Evolutionary conservation across 1,140 invertebrate species (phyloP), one percentile per base, ranked within the genome.

Genomic region (Cryptotermes secundus): DNA sequence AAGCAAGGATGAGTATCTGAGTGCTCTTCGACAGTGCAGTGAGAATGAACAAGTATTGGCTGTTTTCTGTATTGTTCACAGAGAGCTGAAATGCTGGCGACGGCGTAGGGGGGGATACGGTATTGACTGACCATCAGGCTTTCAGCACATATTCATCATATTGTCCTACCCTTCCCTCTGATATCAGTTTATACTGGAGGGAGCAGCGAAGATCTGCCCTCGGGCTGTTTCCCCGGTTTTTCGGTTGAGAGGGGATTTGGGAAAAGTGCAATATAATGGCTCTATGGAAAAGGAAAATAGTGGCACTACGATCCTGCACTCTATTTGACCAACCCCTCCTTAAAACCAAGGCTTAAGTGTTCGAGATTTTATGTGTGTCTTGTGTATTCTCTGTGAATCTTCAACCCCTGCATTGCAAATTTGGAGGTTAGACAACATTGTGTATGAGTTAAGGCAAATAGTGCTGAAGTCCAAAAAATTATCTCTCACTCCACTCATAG

Each of bases 31-130:
- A 72, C 59, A 72, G 31, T 72, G 59, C 59, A 72, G 31, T 72
- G n/a, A 31, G 59, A 72, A 72, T 31, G 59, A 72, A 72, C 59
- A 72, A 72, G 59, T 72, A 72, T 72, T 72, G 59, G 26, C 59
- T 31, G 59, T 4, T 72, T 26, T 31, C n/a, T 31, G 26, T 31
- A 72, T 72, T 72, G n/a, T 72, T 72, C 59, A 31, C 22, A 59
- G 53, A 59, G n/a, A n/a, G n/a, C n/a, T n/a, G n/a, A n/a, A 6
- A 6, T 38, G 4, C 38, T 72, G 59, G n/a, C 9, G 59, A 16
- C 26, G 59, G 59, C n/a, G n/a, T 72, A 26, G 59, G 26, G 59
- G 53, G 16, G 0, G 38, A 10, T 42, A 14, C 26, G 7, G 59
- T 10, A 26, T 59, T 59, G 53, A 72, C 14, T 72, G 59, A 72